Evolutionary conservation across 2,797 vertebrate genomes (phyloP).

Genomic region (Chloroceryle amazona): DNA sequence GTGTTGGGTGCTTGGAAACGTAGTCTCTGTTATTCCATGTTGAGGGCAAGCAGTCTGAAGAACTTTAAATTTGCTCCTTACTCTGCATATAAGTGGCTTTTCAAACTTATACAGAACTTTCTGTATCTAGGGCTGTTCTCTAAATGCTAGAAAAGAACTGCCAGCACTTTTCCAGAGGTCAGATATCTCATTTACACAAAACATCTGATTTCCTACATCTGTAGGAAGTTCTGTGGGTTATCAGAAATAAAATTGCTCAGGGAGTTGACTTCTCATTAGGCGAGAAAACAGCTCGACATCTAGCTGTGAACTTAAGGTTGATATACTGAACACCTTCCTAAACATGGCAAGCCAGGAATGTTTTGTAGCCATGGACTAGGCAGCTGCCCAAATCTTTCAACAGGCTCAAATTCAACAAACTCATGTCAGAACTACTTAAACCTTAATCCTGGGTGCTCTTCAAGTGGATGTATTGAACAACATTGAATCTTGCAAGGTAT

Average conservation of each 20-base stretch:
- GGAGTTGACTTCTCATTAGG: background rate
- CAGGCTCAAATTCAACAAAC: background rate
- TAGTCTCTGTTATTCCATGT: background rate
- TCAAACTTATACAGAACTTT: background rate
- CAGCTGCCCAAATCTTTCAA: background rate
- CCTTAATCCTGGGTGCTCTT: background rate
- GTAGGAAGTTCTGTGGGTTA: background rate
- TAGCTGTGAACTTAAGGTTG: background rate
- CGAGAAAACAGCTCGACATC: background rate
- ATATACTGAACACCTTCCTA: background rate
- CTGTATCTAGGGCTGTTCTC: background rate
- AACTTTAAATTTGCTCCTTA: background rate
- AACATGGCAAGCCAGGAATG: background rate
- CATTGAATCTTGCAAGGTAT: background rate
- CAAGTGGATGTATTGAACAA: background rate
- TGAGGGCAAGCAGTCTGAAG: background rate
- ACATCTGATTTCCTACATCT: background rate
- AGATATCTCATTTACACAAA: background rate
- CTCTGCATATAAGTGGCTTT: background rate
- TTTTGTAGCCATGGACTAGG: background rate
- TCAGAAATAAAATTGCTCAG: background rate
- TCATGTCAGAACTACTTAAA: background rate
- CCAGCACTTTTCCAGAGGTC: background rate
- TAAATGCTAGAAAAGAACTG: background rate
- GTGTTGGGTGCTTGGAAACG: background rate